Evolutionary conservation across 2,797 vertebrate genomes (phyloP), one percentile per base, ranked within the genome.

Genomic region (Tarsius wallacei): DNA sequence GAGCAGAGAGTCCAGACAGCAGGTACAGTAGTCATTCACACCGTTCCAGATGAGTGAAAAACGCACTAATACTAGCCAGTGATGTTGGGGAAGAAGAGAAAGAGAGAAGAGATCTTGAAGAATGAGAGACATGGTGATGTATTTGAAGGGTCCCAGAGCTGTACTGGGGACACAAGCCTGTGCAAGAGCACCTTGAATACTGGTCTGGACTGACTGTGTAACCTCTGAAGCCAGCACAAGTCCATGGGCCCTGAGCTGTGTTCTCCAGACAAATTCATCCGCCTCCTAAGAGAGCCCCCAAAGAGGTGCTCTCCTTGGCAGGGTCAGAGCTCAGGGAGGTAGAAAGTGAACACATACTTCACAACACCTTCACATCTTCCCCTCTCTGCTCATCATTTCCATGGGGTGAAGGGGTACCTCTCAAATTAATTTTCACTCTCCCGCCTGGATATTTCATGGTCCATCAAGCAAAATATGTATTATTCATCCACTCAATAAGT

Each of bases 401-500:
- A 26, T 11, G 61, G 33, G 77, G 55, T 24, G 77, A 85, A 94
- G 73, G 94, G 17, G 1, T 8, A 83, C n/a, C 36, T 70, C 55
- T 82, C 24, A 7, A 81, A 73, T 87, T 26, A 87, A 84, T 78
- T 84, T 89, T 59, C 3, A 87, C 21, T 31, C 2, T 76, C 61
- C 11, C 17, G 4, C 5, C 16, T 53, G 51, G 59, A 71, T 22
- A 89, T 87, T 90, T 26, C 17, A 59, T 73, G 13, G 51, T 76
- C 8, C 28, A 91, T 71, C 26, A 84, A 93, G 51, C 12, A 33
- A 96, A 70, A 88, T 85, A 64, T 55, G 49, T 47, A 82, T 73
- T 87, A 51, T 85, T 78, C 19, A 84, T 64, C 16, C 31, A 59
- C 26, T 91, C 26, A 90, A 53, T 89, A 91, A 78, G 26, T 94